A percentile compares a stretch with the other conserved stretches of the same genome.
Evolutionary conservation across 92 coral and sea anemone genomes (phyloP).

Genomic region (Palythoa grandis): DNA sequence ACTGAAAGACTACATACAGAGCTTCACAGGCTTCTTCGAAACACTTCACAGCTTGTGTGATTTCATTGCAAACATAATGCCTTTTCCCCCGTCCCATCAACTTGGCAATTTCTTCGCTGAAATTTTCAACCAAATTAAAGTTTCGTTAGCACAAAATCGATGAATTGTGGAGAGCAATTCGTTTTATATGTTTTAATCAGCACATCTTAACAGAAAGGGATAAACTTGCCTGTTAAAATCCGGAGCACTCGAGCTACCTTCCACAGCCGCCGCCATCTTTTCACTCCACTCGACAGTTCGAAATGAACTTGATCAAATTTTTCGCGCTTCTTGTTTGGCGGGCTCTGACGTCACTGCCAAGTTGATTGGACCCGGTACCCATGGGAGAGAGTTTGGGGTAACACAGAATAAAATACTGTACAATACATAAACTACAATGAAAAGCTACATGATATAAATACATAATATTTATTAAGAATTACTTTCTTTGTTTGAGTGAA

Average conservation of each 20-base stretch:
- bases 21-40: conserved; percentile 89
- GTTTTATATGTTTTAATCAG: background rate
- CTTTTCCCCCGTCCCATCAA: conserved; percentile 92
- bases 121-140: conserved; percentile 11
- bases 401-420: background rate
- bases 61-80: conserved; percentile 89
- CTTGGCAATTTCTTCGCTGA: conserved; percentile 86
- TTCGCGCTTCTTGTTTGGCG: conserved; percentile 97
- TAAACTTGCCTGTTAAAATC: conserved; percentile 32
- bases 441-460: too few species aligned
- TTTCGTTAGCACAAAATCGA: conserved; percentile 2
- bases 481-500: too few species aligned
- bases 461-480: too few species aligned
- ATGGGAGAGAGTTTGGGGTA: background rate
- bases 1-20: conserved; percentile 68
- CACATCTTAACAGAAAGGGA: background rate
- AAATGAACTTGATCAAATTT: conserved; percentile 40
- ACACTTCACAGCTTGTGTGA: conserved; percentile 90
- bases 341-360: conserved; percentile 73
- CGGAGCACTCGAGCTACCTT: conserved; percentile 13
- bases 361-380: background rate
- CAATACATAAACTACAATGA: too few species aligned
- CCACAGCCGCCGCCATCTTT: conserved; percentile 33
- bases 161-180: background rate
- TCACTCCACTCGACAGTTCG: conserved; percentile 22